A percentile compares a stretch with the other conserved stretches of the same genome.
These are phyloP conservation scores for Saturnia pavonia DNA, from an alignment of 2,888 invertebrate genomes.

Conservation along the genomic window DNA sequence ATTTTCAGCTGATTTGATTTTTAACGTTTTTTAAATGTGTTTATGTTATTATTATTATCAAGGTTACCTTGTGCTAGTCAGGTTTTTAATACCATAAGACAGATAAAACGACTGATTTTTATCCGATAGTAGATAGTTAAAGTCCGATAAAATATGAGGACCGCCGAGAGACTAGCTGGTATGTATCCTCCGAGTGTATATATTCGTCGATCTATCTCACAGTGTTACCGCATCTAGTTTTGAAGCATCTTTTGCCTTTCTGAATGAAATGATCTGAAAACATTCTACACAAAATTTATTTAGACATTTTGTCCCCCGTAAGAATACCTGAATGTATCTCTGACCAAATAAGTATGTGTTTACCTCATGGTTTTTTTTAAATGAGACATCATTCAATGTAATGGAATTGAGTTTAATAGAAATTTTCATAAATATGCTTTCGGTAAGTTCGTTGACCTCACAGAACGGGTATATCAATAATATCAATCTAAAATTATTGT, in stretches of 20 bases:
- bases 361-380: background rate
- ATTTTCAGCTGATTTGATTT: no score
- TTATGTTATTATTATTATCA: no score
- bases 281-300: background rate
- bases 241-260: background rate
- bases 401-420: slow-evolving; percentile 4
- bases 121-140: no score
- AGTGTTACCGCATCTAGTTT: background rate
- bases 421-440: background rate
- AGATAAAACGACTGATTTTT: no score
- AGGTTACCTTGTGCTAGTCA: no score
- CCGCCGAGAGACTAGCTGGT: no score
- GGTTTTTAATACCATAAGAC: no score
- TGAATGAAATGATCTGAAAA: background rate
- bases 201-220: background rate
- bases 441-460: slow-evolving; percentile 10
- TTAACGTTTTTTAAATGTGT: no score
- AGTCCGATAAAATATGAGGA: no score
- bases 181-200: background rate
- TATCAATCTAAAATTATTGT: background rate
- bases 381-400: slow-evolving; percentile 14
- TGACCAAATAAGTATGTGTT: slow-evolving; percentile 3
- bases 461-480: background rate
- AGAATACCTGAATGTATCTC: slow-evolving; percentile 2
- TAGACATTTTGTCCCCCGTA: background rate